Evolutionary conservation across 2,888 invertebrate genomes (phyloP), one percentile per base, ranked within the genome.

Genomic region (Tetranychus truncatus): DNA sequence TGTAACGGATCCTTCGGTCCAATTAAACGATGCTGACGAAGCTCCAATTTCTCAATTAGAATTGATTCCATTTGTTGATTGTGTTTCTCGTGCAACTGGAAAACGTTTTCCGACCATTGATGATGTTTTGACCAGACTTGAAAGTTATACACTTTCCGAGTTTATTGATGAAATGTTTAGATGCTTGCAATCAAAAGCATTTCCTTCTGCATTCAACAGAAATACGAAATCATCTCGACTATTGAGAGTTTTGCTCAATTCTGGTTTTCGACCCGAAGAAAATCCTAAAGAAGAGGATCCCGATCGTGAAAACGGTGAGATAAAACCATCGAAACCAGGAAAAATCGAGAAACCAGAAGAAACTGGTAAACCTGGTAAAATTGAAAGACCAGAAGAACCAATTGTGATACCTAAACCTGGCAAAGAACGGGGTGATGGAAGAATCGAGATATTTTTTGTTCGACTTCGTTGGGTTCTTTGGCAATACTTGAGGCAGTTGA

Each of bases 131-230:
- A 4, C 11, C 20, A 18, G 69, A n/a, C 69, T 69, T 1, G 69
- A 69, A 69, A 69, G 34, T 69, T 69, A 69, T 69, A 69, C 69
- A 1, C 11, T 24, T 11, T 24, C 20, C 7, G 20, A 24, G 20
- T 69, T 69, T 69, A 69, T 69, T 11, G 69, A 69, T 11, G 69
- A 69, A 69, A 69, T 69, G 69, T 20, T 69, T 11, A 20, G 21
- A 11, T 69, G 69, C 20, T 24, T 69, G 11, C 21, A 24, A 11
- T 69, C 69, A 20, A 24, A 20, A 69, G n/a, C 69, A 21, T 55
- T 55, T 55, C 55, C 34, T 4, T 34, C 34, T 34, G 34, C 7
- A 7, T 7, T 15, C 9, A 55, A 55, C 11, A 55, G 55, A 55
- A 9, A 6, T 15, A 5, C 15, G 6, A 55, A 55, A 55, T 55